Evolutionary conservation across 2,113 vertebrate genomes (phyloP).

Genomic region (Casuarius casuarius): DNA sequence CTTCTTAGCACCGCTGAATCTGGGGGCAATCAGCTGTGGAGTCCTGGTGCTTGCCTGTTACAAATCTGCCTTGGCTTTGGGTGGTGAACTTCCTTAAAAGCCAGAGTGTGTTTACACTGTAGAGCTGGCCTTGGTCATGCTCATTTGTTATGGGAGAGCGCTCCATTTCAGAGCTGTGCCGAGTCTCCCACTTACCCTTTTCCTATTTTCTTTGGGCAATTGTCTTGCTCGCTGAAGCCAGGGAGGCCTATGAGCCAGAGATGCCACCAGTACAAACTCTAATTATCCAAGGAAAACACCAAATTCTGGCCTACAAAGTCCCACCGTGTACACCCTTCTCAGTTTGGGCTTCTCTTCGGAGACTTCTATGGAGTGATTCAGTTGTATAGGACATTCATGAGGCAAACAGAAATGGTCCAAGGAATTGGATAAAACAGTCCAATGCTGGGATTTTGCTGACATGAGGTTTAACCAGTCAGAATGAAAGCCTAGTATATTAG

Average conservation of each 20-base stretch:
- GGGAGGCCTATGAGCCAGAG: background rate
- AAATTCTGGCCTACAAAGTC: background rate
- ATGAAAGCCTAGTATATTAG: background rate
- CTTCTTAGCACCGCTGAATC: background rate
- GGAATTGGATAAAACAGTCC: background rate
- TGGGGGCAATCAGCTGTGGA: background rate
- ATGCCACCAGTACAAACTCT: background rate
- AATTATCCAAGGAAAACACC: background rate
- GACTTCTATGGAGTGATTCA: background rate
- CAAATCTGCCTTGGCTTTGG: background rate
- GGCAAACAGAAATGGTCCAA: background rate
- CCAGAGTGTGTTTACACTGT: background rate
- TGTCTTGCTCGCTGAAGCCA: background rate
- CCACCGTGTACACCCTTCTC: background rate
- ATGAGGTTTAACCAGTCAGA: background rate
- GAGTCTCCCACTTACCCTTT: background rate
- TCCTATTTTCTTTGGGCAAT: background rate
- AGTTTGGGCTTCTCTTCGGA: background rate
- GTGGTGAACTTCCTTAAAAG: background rate
- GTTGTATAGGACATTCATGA: background rate
- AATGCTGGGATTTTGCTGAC: background rate
- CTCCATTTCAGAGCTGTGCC: background rate
- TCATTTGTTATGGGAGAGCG: background rate
- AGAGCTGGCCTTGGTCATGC: background rate
- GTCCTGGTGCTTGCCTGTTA: background rate